Evolutionary conservation across 2,113 vertebrate species (phyloP).

Genomic region (Callaeas wilsoni): DNA sequence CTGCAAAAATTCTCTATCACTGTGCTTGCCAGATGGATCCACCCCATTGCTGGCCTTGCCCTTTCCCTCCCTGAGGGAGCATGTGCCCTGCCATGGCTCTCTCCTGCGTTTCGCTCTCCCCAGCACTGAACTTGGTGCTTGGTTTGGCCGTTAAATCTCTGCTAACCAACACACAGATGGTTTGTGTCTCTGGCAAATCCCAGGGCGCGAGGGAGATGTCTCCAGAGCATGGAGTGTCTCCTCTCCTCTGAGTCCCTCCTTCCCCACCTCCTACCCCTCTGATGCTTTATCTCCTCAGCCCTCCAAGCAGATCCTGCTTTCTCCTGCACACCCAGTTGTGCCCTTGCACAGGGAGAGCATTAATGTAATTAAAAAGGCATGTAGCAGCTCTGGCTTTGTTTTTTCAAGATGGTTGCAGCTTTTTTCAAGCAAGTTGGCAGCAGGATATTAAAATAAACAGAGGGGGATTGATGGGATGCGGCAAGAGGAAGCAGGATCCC

Average conservation of each 20-base stretch:
- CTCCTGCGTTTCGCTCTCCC: background rate
- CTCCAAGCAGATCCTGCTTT: background rate
- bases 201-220: constrained; percentile 25
- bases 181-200: constrained; percentile 40
- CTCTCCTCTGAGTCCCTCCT: background rate
- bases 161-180: constrained; percentile 16
- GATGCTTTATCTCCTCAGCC: background rate
- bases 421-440: constrained; percentile 62
- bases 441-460: constrained; percentile 70
- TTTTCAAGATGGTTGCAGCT: constrained; percentile 47
- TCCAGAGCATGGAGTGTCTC: background rate
- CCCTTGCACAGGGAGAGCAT: background rate
- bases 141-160: constrained; percentile 4
- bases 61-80: background rate
- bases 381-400: constrained; percentile 44
- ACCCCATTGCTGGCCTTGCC: background rate
- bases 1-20: background rate
- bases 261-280: background rate
- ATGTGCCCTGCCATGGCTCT: background rate
- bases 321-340: background rate
- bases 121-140: background rate
- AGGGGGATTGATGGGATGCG: constrained; percentile 58
- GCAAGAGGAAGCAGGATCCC: constrained; percentile 68
- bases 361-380: constrained; percentile 68
- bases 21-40: background rate